Percentiles rank a stretch among this genome's conserved stretches.
Evolutionary conservation across 1,140 invertebrate species (phyloP).

Genomic region (Temnothorax longispinosus): DNA sequence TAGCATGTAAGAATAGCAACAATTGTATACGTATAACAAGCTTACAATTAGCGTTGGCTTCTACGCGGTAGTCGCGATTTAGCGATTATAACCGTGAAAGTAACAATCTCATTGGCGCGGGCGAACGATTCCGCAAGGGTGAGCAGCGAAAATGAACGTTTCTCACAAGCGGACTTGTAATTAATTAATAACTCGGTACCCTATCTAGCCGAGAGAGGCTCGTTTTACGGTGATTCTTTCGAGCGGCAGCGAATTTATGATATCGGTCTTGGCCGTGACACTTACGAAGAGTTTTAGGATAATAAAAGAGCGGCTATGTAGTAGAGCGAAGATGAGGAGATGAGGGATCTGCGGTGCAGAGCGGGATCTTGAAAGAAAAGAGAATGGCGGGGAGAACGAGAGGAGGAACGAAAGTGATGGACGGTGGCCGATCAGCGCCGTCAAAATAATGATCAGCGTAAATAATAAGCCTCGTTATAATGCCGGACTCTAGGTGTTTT

Average conservation of each 20-base stretch:
- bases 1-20: background rate
- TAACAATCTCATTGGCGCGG: conserved; percentile 20
- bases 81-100: conserved; percentile 24
- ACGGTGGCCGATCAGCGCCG: conserved; percentile 83
- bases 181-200: conserved; percentile 70
- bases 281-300: conserved; percentile 76
- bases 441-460: conserved; percentile 84
- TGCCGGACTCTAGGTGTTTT: conserved; percentile 59
- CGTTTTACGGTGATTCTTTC: conserved; percentile 65
- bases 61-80: conserved; percentile 29
- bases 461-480: conserved; percentile 83
- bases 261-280: conserved; percentile 72
- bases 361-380: conserved; percentile 57
- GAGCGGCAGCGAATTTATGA: conserved; percentile 73
- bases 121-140: conserved; percentile 37
- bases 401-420: conserved; percentile 80
- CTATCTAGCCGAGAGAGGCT: conserved; percentile 48
- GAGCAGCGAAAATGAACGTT: conserved; percentile 40
- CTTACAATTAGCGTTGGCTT: background rate
- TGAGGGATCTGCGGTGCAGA: conserved; percentile 17
- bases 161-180: conserved; percentile 36
- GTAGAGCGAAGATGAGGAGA: background rate
- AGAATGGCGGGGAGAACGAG: conserved; percentile 60
- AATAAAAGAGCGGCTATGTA: conserved; percentile 71
- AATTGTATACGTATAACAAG: background rate